Base-by-base conservation (phyloP, 1,140 invertebrate genomes). In the Ceratina calcarata region DNA sequence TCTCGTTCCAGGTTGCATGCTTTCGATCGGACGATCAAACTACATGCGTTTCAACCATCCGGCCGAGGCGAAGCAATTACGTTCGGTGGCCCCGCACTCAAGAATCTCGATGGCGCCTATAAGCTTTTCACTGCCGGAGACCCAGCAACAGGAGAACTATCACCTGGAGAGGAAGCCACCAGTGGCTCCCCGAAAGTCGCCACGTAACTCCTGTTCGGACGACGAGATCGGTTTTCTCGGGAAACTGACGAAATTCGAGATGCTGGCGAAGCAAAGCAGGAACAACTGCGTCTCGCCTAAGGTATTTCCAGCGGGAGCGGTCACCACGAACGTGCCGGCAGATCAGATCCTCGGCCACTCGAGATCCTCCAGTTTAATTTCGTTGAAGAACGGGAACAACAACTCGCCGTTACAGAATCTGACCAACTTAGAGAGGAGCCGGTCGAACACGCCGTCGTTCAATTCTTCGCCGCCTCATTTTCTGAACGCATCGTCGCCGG, bases 11-110 rank as follows among this genome's bases (percentile, higher is more conserved):
- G 96, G 96, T 88, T 96, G 95, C 88, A 98, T 97, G 96, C 93
- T 98, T 67, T 97, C 96, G 65, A 95, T 98, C 72, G 97, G 97
- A 22, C 94, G 97, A 49, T 98, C 97, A 15, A 97, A 97, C 89
- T 97, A 97, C 89, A 95, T 98, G 89, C 95, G 97, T 13, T 98
- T 98, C 93, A 98, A 98, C 90, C 97, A 98, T 92, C 97, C 97
- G 0, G 96, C 96, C 64, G 97, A 98, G 90, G 97, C 97, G 1
- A 95, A 96, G 87, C 94, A 97, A 75, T 96, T 98, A 93, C 97
- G 96, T 92, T 95, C 96, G 0, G 95, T 95, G n/a, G 90, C 97
- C 57, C 96, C 96, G 0, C 95, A 96, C 57, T 93, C 95, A 2
- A 93, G 96, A 84, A 96, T 97, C 60, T 97, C 97, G 3, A 96